Base-by-base conservation (phyloP, 1,140 invertebrate genomes). In the Musca domestica region DNA sequence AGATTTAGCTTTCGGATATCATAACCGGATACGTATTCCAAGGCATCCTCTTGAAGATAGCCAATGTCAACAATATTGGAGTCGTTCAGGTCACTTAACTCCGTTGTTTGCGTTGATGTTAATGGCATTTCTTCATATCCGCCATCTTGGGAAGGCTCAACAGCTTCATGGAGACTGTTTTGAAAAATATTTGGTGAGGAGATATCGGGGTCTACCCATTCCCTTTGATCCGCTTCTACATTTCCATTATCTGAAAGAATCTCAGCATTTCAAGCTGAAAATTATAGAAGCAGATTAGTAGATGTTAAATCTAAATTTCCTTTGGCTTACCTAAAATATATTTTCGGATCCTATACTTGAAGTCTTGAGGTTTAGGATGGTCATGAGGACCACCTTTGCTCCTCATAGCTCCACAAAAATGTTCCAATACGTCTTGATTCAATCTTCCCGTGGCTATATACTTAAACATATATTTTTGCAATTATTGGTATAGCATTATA, bases 381-480 rank as follows among this genome's bases (percentile, higher is more conserved):
- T 72, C 69, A 68, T 75, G 64, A 9, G 67, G 19, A 12, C 71
- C 72, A 19, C 75, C 74, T 52, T 73, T 73, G 25, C 69, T 70
- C 52, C 76, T 14, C 15, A 78, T 74, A 2, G 56, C 49, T 1
- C 72, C 72, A 67, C 78, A 80, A 58, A 78, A 74, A 63, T 72
- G 73, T 70, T 78, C 76, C 10, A 78, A 22, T 14, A 69, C 67
- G 70, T 76, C 77, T 70, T 80, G 76, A 34, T 77, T 78, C 2
- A 20, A 76, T n/a, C 70, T 19, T 25, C 56, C 47, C 17, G 76
- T 74, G 15, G 73, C 20, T 3, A 77, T 70, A 58, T 74, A 77
- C 47, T 66, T 67, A 3, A 64, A 51, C 65, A 51, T 34, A 71
- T 56, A 64, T 7, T 64, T 51, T 52, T 68, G 2, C 5, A 68